phyloP scores from a whole-genome alignment of 2,888 invertebrate species.

The Drosophila merina region DNA sequence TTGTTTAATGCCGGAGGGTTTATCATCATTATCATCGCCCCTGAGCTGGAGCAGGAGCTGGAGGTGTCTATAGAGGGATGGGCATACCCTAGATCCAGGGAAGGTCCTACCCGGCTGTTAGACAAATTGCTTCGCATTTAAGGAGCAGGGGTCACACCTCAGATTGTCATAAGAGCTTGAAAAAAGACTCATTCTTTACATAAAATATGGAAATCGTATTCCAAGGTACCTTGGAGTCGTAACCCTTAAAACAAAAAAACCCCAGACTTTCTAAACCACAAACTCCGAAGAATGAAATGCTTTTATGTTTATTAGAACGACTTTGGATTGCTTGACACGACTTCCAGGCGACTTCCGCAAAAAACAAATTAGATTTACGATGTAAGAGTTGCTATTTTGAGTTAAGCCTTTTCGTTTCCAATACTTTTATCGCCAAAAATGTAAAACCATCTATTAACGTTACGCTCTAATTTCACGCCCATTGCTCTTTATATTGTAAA shows the following conservation, averaged over 20 bases:
- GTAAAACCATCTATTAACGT: constrained; percentile 63
- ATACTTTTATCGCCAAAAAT: constrained; percentile 23
- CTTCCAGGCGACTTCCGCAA: constrained; percentile 47
- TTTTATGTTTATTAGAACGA: constrained; percentile 73
- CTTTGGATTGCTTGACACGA: constrained; percentile 74
- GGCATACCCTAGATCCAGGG: constrained; percentile 18
- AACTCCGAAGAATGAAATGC: constrained; percentile 48
- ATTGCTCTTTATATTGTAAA: constrained; percentile 62
- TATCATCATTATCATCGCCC: constrained; percentile 67
- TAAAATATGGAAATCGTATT: not conserved
- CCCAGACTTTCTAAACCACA: constrained; percentile 48
- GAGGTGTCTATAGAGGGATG: constrained; percentile 14
- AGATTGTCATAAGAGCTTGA: constrained; percentile 6
- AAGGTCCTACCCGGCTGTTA: constrained; percentile 19
- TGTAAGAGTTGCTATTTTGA: constrained; percentile 60
- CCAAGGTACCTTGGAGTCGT: not conserved
- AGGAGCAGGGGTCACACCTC: not conserved
- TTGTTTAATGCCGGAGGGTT: constrained; percentile 73
- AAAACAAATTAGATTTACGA: constrained; percentile 24
- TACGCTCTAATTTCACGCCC: constrained; percentile 69
- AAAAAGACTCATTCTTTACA: not conserved
- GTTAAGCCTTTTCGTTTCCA: constrained; percentile 1
- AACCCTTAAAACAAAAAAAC: not conserved
- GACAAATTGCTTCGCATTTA: constrained; percentile 22
- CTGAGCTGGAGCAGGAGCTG: not conserved